These are phyloP conservation scores for Lottia scabra DNA, from an alignment of 2,888 invertebrate genomes.

Conservation along the genomic window DNA sequence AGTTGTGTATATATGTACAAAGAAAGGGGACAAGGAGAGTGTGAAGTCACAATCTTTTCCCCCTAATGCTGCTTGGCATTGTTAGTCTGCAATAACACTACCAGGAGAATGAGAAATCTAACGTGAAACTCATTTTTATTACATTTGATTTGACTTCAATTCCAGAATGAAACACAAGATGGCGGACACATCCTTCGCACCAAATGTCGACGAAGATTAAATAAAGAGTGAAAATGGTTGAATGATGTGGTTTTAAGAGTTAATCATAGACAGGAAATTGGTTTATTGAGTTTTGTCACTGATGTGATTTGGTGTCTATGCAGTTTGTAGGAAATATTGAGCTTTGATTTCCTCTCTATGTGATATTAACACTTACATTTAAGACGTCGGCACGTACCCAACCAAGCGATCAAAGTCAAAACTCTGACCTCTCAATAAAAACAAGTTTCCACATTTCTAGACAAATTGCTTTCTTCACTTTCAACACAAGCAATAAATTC, in stretches of 20 bases:
- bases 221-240: neutral
- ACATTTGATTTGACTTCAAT: no score
- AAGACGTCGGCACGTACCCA: constrained; percentile 10
- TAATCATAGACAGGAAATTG: constrained; percentile 39
- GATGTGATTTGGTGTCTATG: constrained; percentile 24
- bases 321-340: constrained; percentile 38
- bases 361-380: constrained; percentile 16
- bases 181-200: no score
- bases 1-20: no score
- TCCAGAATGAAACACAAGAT: no score
- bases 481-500: neutral
- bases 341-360: constrained; percentile 35
- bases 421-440: neutral
- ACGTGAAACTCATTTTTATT: no score
- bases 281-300: constrained; percentile 34
- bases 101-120: no score
- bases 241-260: constrained; percentile 21
- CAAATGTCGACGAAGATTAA: neutral
- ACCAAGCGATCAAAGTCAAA: neutral
- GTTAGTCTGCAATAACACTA: no score
- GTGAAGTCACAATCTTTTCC: no score
- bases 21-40: no score
- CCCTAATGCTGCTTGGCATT: no score
- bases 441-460: neutral
- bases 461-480: constrained; percentile 3